Evolutionary conservation across 2,888 invertebrate species (phyloP), one percentile per base, ranked within the genome.

Genomic region (Mesorhabditis belari): DNA sequence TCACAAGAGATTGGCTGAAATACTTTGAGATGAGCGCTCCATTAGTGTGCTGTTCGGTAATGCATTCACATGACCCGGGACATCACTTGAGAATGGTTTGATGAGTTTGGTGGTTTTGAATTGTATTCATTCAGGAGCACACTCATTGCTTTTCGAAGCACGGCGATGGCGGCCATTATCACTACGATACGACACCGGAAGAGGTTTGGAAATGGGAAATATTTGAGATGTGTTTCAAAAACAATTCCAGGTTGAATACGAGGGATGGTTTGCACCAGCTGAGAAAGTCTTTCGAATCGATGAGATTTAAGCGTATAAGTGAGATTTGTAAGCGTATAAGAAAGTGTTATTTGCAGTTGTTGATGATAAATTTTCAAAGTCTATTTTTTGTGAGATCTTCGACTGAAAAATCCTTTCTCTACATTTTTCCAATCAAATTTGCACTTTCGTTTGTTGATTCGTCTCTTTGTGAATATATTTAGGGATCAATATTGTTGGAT

Each of bases 11-110:
- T 51, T 98, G 96, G 95, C 85, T 98, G 65, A 88, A 88, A 80
- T 96, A 89, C 83, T 94, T 88, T 83, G 87, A 92, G 70, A 90
- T 94, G 89, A 86, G 87, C 56, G 90, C 93, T 35, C 93, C 93
- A 56, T 85, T 98, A 66, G 86, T 90, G 58, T 90, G 91, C 76
- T 86, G 94, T 55, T 91, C 92, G 66, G 91, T 92, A 5, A 86
- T 93, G 64, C 88, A 91, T 62, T 90, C 91, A 29, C 86, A 87
- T 54, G 92, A 93, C 82, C 87, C 88, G 75, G 90, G 63, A 19
- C 58, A 59, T 21, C 52, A 62, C 24, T 49, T 21, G 12, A 19
- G n/a, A 21, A 21, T 19, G 51, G 21, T 19, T 19, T 12, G 51
- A 5, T 6, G 35, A 27, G 17, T 19, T 28, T 26, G 6, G n/a